These are phyloP conservation scores for Heliconius melpomene DNA, from an alignment of 1,140 invertebrate species.

Conservation along the genomic window DNA sequence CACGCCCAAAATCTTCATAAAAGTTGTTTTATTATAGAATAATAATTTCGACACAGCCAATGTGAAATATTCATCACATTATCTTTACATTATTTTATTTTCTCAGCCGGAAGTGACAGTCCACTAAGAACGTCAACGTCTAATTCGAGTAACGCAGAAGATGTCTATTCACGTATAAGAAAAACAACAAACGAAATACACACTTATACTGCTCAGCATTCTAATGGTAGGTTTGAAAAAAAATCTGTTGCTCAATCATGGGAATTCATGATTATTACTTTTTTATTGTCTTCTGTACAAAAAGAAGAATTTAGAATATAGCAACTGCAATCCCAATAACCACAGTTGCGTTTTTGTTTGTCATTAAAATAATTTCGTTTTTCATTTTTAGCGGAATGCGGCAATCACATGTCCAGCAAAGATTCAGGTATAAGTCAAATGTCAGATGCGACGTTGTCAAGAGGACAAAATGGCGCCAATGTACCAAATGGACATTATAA, in stretches of 20 bases:
- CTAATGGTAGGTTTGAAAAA: slow-evolving; percentile 50
- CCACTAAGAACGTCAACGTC: slow-evolving; percentile 58
- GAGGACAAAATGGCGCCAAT: slow-evolving; percentile 74
- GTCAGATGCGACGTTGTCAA: slow-evolving; percentile 80
- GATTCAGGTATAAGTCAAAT: slow-evolving; percentile 95
- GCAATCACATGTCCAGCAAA: slow-evolving; percentile 91
- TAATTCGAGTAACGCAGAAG: slow-evolving; percentile 85
- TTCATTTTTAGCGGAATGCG: slow-evolving; percentile 80
- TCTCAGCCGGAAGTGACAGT: slow-evolving; percentile 72
- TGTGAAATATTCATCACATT: no score
- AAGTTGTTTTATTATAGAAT: no score
- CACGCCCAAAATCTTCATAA: no score
- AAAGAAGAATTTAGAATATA: no score
- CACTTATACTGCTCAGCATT: slow-evolving; percentile 69
- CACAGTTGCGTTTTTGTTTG: no score
- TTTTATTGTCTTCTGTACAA: no score
- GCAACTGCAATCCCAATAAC: no score
- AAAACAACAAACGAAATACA: slow-evolving; percentile 95
- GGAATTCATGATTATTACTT: no score
- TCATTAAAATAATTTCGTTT: neutral
- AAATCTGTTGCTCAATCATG: no score
- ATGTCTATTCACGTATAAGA: slow-evolving; percentile 92
- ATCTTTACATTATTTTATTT: slow-evolving; percentile 1
- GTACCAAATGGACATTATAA: slow-evolving; percentile 80
- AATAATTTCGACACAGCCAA: no score